These are phyloP conservation scores for Nansenia antarctica DNA, from an alignment of 2,113 vertebrate species.

Conservation along the genomic window DNA sequence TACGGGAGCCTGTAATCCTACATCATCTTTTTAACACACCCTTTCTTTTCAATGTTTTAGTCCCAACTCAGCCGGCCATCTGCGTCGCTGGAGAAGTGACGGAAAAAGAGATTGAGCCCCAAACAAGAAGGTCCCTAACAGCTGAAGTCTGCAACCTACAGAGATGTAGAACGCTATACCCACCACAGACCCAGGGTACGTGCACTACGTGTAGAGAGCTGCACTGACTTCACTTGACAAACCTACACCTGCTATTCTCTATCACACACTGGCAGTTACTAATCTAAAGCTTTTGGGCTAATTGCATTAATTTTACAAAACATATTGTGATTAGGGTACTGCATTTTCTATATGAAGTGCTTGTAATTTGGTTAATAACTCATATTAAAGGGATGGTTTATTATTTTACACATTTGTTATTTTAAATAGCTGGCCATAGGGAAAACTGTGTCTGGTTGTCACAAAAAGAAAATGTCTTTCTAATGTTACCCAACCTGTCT, in stretches of 20 bases:
- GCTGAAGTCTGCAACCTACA: constrained; percentile 14
- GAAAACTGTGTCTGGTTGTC: no score
- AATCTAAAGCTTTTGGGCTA: background rate
- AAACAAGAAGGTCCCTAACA: no score
- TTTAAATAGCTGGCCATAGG: no score
- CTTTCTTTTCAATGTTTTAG: constrained; percentile 32
- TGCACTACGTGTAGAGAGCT: background rate
- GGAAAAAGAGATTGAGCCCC: background rate
- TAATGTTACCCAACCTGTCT: no score
- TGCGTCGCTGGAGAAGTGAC: constrained; percentile 7
- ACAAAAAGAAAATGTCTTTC: no score
- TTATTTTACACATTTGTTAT: no score
- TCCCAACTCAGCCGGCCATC: constrained; percentile 13
- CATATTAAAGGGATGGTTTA: no score
- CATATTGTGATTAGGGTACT: no score
- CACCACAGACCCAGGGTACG: constrained; percentile 17
- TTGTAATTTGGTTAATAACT: no score
- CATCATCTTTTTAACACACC: background rate
- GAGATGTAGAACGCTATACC: background rate
- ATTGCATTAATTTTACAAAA: background rate
- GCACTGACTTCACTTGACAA: background rate
- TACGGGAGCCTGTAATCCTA: background rate
- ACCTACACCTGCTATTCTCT: background rate
- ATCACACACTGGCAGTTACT: background rate
- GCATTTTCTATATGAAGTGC: background rate